Percentiles rank a stretch among this genome's conserved stretches.
phyloP scores from a whole-genome alignment of 2,113 vertebrate genomes.

The Gadus chalcogrammus region DNA sequence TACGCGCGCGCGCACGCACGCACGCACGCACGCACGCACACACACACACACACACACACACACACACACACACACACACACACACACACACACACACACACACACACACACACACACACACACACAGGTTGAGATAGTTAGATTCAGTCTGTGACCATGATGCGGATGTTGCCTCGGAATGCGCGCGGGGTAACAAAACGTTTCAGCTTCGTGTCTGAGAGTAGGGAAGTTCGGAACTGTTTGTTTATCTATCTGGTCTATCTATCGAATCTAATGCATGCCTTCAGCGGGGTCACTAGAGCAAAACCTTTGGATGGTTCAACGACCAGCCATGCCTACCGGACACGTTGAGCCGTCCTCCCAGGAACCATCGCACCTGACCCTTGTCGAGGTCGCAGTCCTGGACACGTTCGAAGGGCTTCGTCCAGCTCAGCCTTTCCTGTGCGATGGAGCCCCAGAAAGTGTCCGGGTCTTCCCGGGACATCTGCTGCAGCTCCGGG shows the following conservation, averaged over 20 bases:
- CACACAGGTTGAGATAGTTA: too few species aligned
- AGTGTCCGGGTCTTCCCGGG: conserved; percentile 70
- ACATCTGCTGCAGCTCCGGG: conserved; percentile 65
- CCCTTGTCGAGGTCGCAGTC: conserved; percentile 69
- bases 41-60: neutral
- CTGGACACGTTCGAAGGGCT: conserved; percentile 74
- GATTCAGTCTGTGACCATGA: too few species aligned
- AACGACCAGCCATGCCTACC: conserved; percentile 65
- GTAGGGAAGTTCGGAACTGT: too few species aligned
- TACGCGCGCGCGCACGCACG: neutral
- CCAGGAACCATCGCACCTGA: conserved; percentile 81
- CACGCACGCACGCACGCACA: neutral
- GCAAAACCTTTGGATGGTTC: too few species aligned
- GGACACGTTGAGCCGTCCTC: conserved; percentile 84
- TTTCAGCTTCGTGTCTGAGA: too few species aligned
- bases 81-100: neutral
- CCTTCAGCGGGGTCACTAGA: too few species aligned
- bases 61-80: neutral
- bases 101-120: neutral
- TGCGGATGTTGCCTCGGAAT: too few species aligned
- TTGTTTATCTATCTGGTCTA: too few species aligned
- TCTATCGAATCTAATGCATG: too few species aligned
- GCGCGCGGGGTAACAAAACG: too few species aligned
- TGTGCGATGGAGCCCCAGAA: conserved; percentile 82
- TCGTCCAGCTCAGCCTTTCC: conserved; percentile 75